Percentiles rank a stretch among this genome's conserved stretches.
Conservation (phyloP, 2,797 vertebrate genomes). For the Leucoraja ocellata region DNA sequence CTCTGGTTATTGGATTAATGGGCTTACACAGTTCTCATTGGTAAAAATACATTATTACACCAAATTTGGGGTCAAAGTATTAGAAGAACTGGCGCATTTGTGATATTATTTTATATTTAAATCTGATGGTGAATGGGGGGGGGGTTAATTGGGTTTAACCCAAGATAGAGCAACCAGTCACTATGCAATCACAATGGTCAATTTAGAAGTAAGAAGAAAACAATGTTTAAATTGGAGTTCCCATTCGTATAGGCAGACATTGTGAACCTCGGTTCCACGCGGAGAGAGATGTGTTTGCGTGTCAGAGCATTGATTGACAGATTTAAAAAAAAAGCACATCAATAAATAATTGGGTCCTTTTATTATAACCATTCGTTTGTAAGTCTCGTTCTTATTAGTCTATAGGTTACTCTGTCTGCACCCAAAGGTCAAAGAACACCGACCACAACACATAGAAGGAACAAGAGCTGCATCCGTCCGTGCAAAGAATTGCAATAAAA, state of each 20-base stretch:
- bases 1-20: too few species aligned
- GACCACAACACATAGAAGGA: slow-evolving; percentile 56
- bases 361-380: slow-evolving; percentile 24
- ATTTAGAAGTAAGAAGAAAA: background rate
- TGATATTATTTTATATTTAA: background rate
- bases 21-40: background rate
- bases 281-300: background rate
- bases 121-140: too few species aligned
- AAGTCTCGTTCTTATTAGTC: background rate
- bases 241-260: background rate
- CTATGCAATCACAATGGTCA: background rate
- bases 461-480: slow-evolving; percentile 63
- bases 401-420: slow-evolving; percentile 27
- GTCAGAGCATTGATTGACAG: background rate
- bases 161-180: background rate
- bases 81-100: background rate
- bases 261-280: background rate
- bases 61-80: background rate
- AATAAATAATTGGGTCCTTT: slow-evolving; percentile 32
- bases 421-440: slow-evolving; percentile 51
- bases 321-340: slow-evolving; percentile 23
- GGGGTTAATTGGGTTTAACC: background rate
- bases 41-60: background rate
- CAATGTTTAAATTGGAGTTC: background rate
- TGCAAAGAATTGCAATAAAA: slow-evolving; percentile 89